phyloP scores from a whole-genome alignment of 2,888 invertebrate genomes.

The Plagodis pulveraria region DNA sequence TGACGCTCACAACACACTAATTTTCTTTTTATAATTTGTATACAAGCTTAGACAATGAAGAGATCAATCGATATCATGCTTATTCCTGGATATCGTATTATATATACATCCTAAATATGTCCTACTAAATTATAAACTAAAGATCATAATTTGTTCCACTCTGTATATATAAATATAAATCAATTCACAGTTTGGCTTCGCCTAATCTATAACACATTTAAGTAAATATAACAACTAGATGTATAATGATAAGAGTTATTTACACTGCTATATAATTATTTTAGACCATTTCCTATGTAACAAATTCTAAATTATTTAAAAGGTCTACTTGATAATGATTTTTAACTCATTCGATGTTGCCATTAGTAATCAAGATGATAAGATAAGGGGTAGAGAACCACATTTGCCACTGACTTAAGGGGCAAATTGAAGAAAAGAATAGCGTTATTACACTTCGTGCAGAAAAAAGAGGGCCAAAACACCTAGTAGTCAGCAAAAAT shows the following conservation, averaged over 20 bases:
- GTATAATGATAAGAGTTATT: slow-evolving; percentile 44
- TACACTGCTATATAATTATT: slow-evolving; percentile 42
- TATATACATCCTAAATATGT: no score
- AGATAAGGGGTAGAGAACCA: slow-evolving; percentile 10
- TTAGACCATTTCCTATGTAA: slow-evolving; percentile 53
- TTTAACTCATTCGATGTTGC: slow-evolving; percentile 35
- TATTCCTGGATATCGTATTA: no score
- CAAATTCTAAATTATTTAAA: slow-evolving; percentile 49
- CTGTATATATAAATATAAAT: slow-evolving; percentile 39
- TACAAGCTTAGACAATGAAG: no score
- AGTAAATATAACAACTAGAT: slow-evolving; percentile 11
- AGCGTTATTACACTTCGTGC: no score
- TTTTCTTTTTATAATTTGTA: no score
- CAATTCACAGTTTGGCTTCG: slow-evolving; percentile 71
- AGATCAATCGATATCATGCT: no score
- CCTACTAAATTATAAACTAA: background rate
- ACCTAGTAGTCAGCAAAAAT: no score
- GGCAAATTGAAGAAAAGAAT: no score
- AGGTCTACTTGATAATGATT: slow-evolving; percentile 41
- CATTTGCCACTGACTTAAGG: no score
- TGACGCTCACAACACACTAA: no score
- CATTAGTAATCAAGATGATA: slow-evolving; percentile 6
- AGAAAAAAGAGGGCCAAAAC: no score
- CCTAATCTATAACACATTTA: slow-evolving; percentile 46
- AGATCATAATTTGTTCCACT: slow-evolving; percentile 13